Conservation (phyloP, 2,113 vertebrate genomes). For the Cyrtonyx montezumae region DNA sequence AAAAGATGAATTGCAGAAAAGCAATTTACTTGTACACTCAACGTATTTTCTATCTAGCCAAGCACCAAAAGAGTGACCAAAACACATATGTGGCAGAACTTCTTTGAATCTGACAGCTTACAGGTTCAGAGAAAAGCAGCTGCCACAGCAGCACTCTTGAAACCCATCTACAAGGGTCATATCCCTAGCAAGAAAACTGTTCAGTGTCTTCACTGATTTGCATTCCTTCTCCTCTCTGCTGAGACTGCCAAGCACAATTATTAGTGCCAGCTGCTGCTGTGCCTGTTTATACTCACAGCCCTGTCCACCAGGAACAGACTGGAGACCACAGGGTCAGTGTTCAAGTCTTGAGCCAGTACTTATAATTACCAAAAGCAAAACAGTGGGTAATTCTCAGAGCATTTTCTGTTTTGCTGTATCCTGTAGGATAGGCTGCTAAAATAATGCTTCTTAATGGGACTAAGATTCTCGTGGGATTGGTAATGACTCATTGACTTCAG, state of each 20-base stretch:
- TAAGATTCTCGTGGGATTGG: not conserved
- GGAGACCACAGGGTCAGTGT: not conserved
- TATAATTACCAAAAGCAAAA: not conserved
- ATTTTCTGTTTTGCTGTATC: conserved; percentile 7
- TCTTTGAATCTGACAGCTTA: not conserved
- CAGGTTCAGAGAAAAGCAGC: not conserved
- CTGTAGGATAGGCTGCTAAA: not conserved
- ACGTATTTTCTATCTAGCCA: not conserved
- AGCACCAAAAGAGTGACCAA: not conserved
- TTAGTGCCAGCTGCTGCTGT: not conserved
- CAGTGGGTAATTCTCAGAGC: not conserved
- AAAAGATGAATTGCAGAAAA: not conserved
- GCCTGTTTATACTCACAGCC: conserved; percentile 18
- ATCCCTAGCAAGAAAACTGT: not conserved
- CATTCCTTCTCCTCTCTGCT: not conserved
- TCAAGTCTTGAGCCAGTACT: not conserved
- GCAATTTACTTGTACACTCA: not conserved
- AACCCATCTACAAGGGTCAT: not conserved
- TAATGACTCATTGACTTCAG: conserved; percentile 11
- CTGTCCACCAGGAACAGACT: not conserved
- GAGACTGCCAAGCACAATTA: not conserved
- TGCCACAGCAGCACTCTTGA: conserved; percentile 11
- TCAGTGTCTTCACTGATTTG: not conserved
- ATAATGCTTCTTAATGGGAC: not conserved
- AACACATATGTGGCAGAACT: not conserved